phyloP scores from a whole-genome alignment of 2,113 vertebrate genomes.

The Centropristis striata region DNA sequence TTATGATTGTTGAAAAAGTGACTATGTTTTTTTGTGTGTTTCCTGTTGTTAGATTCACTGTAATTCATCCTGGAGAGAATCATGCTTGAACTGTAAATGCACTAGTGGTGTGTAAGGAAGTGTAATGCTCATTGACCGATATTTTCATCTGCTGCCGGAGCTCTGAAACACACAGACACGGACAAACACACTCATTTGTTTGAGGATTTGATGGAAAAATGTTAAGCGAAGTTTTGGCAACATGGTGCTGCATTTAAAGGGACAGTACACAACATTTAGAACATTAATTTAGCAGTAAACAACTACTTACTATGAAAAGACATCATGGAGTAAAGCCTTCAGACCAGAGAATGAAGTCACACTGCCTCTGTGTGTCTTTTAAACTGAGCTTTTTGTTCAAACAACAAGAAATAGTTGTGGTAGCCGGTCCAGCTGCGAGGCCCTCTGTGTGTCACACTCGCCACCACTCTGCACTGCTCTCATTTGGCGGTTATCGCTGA shows the following conservation, averaged over 20 bases:
- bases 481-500: too few species aligned
- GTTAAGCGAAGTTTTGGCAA: not conserved
- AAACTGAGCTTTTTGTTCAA: too few species aligned
- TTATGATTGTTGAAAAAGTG: not conserved
- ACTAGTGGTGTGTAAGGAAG: conserved; percentile 21
- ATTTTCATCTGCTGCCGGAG: conserved; percentile 11
- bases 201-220: not conserved
- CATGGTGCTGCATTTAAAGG: not conserved
- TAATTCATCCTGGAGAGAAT: not conserved
- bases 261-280: too few species aligned
- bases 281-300: too few species aligned
- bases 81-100: conserved; percentile 13
- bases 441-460: too few species aligned
- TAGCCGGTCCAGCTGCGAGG: too few species aligned
- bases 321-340: too few species aligned
- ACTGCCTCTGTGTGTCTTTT: too few species aligned
- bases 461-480: too few species aligned
- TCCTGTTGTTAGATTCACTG: not conserved
- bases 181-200: not conserved
- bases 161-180: not conserved
- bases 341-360: too few species aligned
- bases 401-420: too few species aligned
- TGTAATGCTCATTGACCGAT: conserved; percentile 37
- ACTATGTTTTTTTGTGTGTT: not conserved
- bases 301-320: too few species aligned